Percentiles rank a stretch among this genome's conserved stretches.
phyloP scores from a whole-genome alignment of 2,113 vertebrate species.

The Podarcis muralis region DNA sequence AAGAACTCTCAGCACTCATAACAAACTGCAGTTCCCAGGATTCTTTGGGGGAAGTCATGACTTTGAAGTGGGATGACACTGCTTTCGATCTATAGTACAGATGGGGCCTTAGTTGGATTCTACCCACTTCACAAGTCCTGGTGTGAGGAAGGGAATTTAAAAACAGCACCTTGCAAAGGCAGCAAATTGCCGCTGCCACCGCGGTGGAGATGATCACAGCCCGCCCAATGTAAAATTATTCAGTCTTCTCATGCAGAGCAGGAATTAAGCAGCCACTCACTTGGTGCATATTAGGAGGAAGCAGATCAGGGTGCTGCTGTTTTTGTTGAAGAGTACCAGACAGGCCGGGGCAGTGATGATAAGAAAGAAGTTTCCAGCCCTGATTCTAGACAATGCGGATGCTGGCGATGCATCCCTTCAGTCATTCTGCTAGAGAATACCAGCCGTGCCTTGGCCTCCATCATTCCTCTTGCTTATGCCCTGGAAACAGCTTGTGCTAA shows the following conservation, averaged over 20 bases:
- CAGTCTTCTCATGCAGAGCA: neutral
- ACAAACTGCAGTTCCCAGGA: no score
- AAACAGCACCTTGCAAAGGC: neutral
- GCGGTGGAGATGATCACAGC: neutral
- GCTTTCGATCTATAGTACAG: no score
- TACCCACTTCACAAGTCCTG: neutral
- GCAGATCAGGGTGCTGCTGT: neutral
- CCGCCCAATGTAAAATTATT: neutral
- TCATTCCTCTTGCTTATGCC: neutral
- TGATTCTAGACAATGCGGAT: neutral
- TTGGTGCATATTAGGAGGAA: neutral
- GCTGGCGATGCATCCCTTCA: no score
- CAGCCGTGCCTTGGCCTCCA: constrained; percentile 2
- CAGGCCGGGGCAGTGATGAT: neutral
- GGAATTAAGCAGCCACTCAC: neutral
- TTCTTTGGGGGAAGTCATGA: no score
- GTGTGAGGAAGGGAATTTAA: neutral
- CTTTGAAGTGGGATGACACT: no score
- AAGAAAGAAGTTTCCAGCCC: neutral
- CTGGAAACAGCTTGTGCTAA: neutral
- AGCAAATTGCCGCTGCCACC: neutral
- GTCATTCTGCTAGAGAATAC: neutral
- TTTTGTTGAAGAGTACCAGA: neutral
- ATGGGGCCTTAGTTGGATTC: no score
- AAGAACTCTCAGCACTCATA: no score